Evolutionary conservation across 2,888 invertebrate species (phyloP).

Genomic region (Malachius bipustulatus): DNA sequence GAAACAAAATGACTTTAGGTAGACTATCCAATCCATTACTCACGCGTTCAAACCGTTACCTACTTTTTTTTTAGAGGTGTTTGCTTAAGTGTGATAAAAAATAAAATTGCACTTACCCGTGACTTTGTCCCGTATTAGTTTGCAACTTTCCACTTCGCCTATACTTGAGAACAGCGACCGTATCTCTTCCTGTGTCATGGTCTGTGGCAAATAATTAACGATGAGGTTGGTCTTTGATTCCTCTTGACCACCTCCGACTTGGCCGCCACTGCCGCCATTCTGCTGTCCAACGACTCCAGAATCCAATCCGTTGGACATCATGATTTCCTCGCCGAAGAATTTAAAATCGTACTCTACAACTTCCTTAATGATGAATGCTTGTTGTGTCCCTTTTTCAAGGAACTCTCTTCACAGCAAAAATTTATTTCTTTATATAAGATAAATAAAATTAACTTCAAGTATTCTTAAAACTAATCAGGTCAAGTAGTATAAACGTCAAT

Average conservation of each 20-base stretch:
- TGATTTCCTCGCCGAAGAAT: slow-evolving; percentile 33
- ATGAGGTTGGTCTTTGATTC: slow-evolving; percentile 98
- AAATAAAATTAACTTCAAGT: no score
- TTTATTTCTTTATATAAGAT: neutral
- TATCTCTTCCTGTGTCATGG: slow-evolving; percentile 99
- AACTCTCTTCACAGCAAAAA: neutral
- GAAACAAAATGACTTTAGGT: no score
- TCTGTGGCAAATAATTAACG: slow-evolving; percentile 99
- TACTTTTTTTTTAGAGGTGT: no score
- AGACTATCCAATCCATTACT: no score
- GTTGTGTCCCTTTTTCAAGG: slow-evolving; percentile 4
- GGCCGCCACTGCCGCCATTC: slow-evolving; percentile 57
- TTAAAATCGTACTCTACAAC: slow-evolving; percentile 23
- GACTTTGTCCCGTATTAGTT: slow-evolving; percentile 96
- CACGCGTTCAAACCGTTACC: no score
- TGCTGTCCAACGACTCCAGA: slow-evolving; percentile 68
- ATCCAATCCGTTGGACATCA: slow-evolving; percentile 79
- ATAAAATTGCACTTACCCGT: slow-evolving; percentile 63
- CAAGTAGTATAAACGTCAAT: no score
- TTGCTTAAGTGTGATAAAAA: no score
- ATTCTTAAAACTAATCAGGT: no score
- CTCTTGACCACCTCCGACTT: slow-evolving; percentile 54
- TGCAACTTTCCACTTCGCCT: slow-evolving; percentile 98
- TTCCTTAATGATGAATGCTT: slow-evolving; percentile 11
- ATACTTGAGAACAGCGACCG: slow-evolving; percentile 95